Conservation (phyloP, 1,140 invertebrate genomes). For the Leptinotarsa lineolata region DNA sequence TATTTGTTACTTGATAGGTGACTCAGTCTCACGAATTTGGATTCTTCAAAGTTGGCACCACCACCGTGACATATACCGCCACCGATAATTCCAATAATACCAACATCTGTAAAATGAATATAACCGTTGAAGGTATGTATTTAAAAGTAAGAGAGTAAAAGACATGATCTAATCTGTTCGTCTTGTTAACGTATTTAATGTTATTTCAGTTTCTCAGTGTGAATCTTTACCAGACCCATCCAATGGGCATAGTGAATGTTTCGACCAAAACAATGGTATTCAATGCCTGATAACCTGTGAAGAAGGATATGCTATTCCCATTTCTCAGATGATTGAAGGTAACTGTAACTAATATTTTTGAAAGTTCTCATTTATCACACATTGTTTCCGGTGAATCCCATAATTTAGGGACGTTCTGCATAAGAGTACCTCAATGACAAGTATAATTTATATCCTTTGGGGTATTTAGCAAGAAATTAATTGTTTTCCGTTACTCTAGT, state of each 20-base stretch:
- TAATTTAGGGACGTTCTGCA: too few species aligned
- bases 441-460: too few species aligned
- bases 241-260: slow-evolving; percentile 64
- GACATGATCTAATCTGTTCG: not conserved
- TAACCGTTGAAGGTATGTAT: slow-evolving; percentile 66
- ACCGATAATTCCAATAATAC: slow-evolving; percentile 65
- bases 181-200: not conserved
- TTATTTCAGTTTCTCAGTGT: slow-evolving; percentile 62
- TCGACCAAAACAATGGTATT: slow-evolving; percentile 55
- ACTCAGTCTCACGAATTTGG: slow-evolving; percentile 58
- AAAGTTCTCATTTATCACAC: too few species aligned
- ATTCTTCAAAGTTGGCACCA: slow-evolving; percentile 63
- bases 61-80: slow-evolving; percentile 64
- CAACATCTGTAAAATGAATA: slow-evolving; percentile 64
- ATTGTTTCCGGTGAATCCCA: too few species aligned
- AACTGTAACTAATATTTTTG: too few species aligned
- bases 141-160: not conserved
- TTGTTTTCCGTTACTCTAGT: too few species aligned
- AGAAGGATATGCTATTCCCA: slow-evolving; percentile 65
- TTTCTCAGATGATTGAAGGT: slow-evolving; percentile 42
- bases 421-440: too few species aligned
- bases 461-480: too few species aligned
- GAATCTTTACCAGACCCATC: slow-evolving; percentile 60
- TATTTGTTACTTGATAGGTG: slow-evolving; percentile 6
- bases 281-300: slow-evolving; percentile 65